These are phyloP conservation scores for Cyclopterus lumpus DNA, from an alignment of 2,797 vertebrate genomes.

Conservation along the genomic window DNA sequence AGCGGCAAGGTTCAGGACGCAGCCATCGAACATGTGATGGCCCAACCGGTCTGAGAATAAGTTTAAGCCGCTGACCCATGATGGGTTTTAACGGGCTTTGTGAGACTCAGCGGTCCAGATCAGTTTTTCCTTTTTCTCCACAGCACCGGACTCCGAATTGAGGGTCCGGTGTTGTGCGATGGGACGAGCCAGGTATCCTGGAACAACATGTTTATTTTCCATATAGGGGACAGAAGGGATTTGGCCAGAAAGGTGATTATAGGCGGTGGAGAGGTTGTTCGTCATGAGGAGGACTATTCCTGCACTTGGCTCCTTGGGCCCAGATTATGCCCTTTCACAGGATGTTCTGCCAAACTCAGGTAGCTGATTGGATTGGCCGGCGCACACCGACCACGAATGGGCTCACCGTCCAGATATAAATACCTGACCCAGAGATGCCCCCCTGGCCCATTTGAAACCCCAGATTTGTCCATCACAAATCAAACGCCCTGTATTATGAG, in stretches of 20 bases:
- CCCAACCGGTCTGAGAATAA: conserved; percentile 49
- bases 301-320: conserved; percentile 48
- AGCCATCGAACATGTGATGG: background rate
- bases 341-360: conserved; percentile 68
- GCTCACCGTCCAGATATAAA: conserved; percentile 34
- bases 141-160: conserved; percentile 8
- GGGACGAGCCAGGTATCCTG: conserved; percentile 21
- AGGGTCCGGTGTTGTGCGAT: conserved; percentile 4
- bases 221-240: conserved; percentile 76
- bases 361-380: conserved; percentile 64
- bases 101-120: conserved; percentile 30
- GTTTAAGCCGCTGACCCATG: conserved; percentile 47
- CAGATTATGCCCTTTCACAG: conserved; percentile 71
- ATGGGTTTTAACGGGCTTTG: conserved; percentile 25
- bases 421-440: conserved; percentile 2
- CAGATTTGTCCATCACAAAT: conserved; percentile 5
- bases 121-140: background rate
- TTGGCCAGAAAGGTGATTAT: conserved; percentile 75
- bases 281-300: conserved; percentile 71
- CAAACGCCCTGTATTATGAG: background rate
- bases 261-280: conserved; percentile 47
- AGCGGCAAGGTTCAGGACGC: conserved; percentile 28
- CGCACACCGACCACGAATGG: conserved; percentile 37
- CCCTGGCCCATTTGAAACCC: background rate
- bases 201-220: no score